phyloP scores from a whole-genome alignment of 2,888 invertebrate genomes.

The Panopea generosa region DNA sequence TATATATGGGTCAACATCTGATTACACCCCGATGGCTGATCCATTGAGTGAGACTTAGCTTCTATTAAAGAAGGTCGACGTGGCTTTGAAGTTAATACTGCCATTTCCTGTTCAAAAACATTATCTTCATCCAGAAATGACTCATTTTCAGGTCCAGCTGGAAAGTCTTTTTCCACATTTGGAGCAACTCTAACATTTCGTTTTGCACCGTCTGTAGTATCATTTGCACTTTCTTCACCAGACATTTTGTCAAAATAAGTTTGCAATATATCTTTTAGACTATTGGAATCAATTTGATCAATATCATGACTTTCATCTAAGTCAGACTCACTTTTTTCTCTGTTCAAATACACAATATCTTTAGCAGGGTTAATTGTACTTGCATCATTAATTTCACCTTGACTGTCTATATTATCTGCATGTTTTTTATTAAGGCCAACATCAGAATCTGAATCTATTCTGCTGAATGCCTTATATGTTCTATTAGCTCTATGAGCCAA shows the following conservation, averaged over 20 bases:
- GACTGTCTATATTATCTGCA: background rate
- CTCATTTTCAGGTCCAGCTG: background rate
- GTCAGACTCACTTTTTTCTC: slow-evolving; percentile 24
- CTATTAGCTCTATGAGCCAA: background rate
- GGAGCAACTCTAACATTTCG: background rate
- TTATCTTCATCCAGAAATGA: background rate
- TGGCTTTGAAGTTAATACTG: no score
- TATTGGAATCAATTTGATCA: slow-evolving; percentile 1
- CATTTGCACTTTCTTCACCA: slow-evolving; percentile 1
- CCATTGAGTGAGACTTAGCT: slow-evolving; percentile 1
- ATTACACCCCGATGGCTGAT: background rate
- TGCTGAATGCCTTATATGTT: background rate
- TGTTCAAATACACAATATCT: slow-evolving; percentile 24
- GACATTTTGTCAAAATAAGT: slow-evolving; percentile 24
- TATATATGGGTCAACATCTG: slow-evolving; percentile 4
- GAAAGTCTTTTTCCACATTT: background rate
- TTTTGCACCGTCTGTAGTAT: background rate
- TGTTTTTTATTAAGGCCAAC: background rate
- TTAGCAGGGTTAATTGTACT: background rate
- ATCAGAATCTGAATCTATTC: background rate
- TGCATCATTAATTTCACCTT: background rate
- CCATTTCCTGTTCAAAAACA: background rate
- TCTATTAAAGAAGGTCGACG: background rate
- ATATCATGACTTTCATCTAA: background rate
- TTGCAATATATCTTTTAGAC: slow-evolving; percentile 26